phyloP scores from a whole-genome alignment of 2,888 invertebrate species.

The Eupithecia pulchellata region DNA sequence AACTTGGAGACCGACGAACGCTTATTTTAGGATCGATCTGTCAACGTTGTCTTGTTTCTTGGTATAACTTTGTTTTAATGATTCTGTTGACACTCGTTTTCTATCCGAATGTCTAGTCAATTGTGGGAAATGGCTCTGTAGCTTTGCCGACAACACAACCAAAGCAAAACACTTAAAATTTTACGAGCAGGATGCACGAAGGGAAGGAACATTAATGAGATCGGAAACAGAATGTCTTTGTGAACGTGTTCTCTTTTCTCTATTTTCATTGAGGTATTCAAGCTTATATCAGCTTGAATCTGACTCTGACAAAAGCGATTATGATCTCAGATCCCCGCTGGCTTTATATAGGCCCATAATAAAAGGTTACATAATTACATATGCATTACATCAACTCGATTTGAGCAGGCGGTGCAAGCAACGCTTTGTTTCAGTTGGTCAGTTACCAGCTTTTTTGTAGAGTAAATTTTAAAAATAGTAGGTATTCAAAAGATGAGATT shows the following conservation, averaged over 20 bases:
- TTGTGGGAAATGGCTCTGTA: slow-evolving; percentile 34
- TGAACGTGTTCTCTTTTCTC: neutral
- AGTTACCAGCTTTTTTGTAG: neutral
- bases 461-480: neutral
- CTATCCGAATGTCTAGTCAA: slow-evolving; percentile 22
- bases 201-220: slow-evolving; percentile 42
- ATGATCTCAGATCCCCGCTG: neutral
- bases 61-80: slow-evolving; percentile 1
- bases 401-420: neutral
- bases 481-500: neutral
- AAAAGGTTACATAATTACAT: neutral
- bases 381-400: neutral
- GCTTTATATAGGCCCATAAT: neutral
- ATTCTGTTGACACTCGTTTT: slow-evolving; percentile 27
- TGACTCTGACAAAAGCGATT: neutral
- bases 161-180: slow-evolving; percentile 56
- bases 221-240: slow-evolving; percentile 33
- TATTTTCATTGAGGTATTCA: slow-evolving; percentile 2
- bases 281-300: neutral
- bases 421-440: neutral
- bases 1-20: slow-evolving; percentile 11
- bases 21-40: slow-evolving; percentile 4
- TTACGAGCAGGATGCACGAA: slow-evolving; percentile 57
- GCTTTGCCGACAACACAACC: slow-evolving; percentile 46
- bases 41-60: neutral